Evolutionary conservation across 2,888 invertebrate genomes (phyloP).

Genomic region (Oxyteleia sp.): DNA sequence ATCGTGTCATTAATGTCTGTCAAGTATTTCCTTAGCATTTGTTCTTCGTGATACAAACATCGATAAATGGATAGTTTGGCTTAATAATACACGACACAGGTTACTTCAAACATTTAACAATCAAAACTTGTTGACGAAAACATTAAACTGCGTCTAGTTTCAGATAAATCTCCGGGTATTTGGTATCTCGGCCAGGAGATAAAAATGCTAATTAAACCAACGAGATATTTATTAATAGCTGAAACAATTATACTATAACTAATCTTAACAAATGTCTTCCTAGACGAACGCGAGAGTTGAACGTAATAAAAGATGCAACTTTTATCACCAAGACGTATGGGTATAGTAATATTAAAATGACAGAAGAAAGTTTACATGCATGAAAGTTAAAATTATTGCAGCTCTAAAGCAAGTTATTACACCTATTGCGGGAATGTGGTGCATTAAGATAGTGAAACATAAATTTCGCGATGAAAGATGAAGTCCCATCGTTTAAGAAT

Average conservation of each 20-base stretch:
- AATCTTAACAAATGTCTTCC: conserved; percentile 53
- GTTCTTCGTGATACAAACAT: conserved; percentile 50
- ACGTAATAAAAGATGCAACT: conserved; percentile 60
- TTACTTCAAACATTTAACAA: conserved; percentile 3
- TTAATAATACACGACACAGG: conserved; percentile 34
- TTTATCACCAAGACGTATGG: conserved; percentile 51
- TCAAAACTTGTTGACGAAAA: conserved; percentile 12
- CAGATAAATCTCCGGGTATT: neutral
- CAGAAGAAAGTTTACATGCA: conserved; percentile 67
- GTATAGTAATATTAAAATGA: conserved; percentile 50
- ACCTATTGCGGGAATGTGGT: conserved; percentile 51
- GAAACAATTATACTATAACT: conserved; percentile 39
- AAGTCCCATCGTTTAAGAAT: conserved; percentile 17
- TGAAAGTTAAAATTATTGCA: conserved; percentile 60
- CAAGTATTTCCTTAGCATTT: conserved; percentile 50
- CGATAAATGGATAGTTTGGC: conserved; percentile 31
- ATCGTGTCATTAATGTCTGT: conserved; percentile 65
- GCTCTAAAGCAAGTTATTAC: conserved; percentile 61
- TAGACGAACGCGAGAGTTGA: conserved; percentile 33
- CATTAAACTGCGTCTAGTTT: neutral
- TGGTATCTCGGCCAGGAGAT: neutral
- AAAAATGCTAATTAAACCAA: conserved; percentile 7
- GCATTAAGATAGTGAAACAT: conserved; percentile 52
- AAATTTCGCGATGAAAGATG: conserved; percentile 40
- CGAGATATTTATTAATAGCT: conserved; percentile 21